Base-by-base conservation (phyloP, 2,888 invertebrate species). In the Tachina lurida region DNA sequence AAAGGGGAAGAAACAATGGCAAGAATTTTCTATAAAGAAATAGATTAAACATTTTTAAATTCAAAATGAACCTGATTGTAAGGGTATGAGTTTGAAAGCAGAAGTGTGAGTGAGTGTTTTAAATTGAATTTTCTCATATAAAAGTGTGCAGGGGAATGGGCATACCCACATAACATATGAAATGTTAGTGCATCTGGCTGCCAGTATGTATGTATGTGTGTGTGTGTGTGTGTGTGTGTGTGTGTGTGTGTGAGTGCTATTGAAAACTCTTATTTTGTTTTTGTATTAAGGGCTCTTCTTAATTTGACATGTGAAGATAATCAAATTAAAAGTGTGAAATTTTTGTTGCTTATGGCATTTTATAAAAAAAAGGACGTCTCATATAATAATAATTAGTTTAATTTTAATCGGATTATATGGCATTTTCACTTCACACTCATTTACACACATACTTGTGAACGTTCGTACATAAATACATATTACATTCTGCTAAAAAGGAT, bases 251-350 rank as follows among this genome's bases (percentile, higher is more conserved):
- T 47, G n/a, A 49, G 62, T 49, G 3, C n/a, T 54, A 12, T 65
- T 54, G 17, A 10, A 45, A 47, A 45, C 49, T 58, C 67, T 65
- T 22, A 52, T 41, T 43, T 45, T 43, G 41, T 22, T 41, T 60
- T 52, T 56, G 10, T 17, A 10, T 60, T 12, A 71, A 73, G 79
- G 41, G 67, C 65, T 76, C 79, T 79, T 80, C 41, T 73, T 65
- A 86, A 86, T 86, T 86, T 86, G 86, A 86, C 86, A 86, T 86
- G 86, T 86, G 86, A 83, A 86, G 86, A 86, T 86, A 86, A 86
- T 86, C 86, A 73, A 86, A 86, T 86, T 86, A 83, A 86, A 83
- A 80, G 83, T 83, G 79, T 83, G 83, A 86, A 86, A 76, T 83
- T 86, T 71, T 54, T 62, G 52, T 68, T 78, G 15, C 68, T 62